Conservation (phyloP, 2,888 invertebrate genomes). For the Andrena bucephala region DNA sequence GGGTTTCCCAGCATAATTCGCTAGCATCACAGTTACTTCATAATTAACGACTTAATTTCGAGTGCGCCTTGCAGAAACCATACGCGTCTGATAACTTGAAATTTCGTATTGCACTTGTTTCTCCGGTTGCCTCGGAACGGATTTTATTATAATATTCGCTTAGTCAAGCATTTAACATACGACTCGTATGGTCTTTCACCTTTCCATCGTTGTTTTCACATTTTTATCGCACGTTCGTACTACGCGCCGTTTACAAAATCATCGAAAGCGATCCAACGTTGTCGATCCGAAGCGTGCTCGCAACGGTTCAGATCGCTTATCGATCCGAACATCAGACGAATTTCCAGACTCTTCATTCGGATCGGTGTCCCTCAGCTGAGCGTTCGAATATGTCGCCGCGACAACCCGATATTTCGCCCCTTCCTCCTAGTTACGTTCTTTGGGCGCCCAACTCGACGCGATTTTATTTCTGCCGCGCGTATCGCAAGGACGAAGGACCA, state of each 20-base stretch:
- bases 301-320: conserved; percentile 44
- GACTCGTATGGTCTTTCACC: conserved; percentile 34
- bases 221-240: not conserved
- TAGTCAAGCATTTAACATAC: conserved; percentile 4
- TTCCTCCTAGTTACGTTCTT: conserved; percentile 34
- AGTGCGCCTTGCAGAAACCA: conserved; percentile 16
- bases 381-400: conserved; percentile 18
- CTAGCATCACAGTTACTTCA: conserved; percentile 42
- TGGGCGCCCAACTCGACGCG: conserved; percentile 4
- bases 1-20: conserved; percentile 28
- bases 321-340: conserved; percentile 43
- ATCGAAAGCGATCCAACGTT: not conserved
- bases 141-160: conserved; percentile 28
- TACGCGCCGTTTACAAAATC: not conserved
- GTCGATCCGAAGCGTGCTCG: conserved; percentile 67
- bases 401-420: conserved; percentile 28
- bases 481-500: conserved; percentile 26
- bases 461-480: conserved; percentile 31
- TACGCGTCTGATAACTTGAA: conserved; percentile 12
- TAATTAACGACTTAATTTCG: conserved; percentile 46
- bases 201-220: conserved; percentile 1
- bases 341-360: conserved; percentile 30
- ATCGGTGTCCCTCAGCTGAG: conserved; percentile 22
- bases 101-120: not conserved
- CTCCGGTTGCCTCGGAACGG: not conserved